A percentile compares a stretch with the other conserved stretches of the same genome.
These are phyloP conservation scores for Pegea sp. DNA, from an alignment of 23 tunicate species.

Conservation along the genomic window DNA sequence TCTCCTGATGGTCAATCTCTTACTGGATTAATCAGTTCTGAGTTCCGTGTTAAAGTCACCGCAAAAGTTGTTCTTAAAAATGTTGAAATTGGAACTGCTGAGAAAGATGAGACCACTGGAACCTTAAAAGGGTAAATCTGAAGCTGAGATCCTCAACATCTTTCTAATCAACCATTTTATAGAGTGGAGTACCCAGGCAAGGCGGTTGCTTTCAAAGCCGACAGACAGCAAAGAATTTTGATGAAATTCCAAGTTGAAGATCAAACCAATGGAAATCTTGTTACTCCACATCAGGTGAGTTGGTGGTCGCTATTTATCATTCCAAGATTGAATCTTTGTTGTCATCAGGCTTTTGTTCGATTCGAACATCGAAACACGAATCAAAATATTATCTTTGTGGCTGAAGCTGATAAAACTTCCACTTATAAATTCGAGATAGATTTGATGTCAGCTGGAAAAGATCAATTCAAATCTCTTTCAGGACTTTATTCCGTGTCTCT, in stretches of 20 bases:
- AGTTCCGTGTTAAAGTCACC: slow-evolving; percentile 66
- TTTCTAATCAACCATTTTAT: background rate
- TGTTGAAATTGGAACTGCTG: slow-evolving; percentile 36
- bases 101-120: slow-evolving; percentile 13
- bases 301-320: background rate
- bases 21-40: slow-evolving; percentile 37
- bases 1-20: slow-evolving; percentile 22
- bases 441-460: slow-evolving; percentile 33
- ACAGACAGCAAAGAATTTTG: slow-evolving; percentile 42
- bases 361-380: slow-evolving; percentile 18
- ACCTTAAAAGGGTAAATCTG: slow-evolving; percentile 9
- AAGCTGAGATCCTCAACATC: background rate
- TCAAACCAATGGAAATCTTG: slow-evolving; percentile 11
- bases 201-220: slow-evolving; percentile 32
- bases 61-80: slow-evolving; percentile 32
- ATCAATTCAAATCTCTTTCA: slow-evolving; percentile 30
- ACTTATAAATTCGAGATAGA: slow-evolving; percentile 79
- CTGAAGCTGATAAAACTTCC: slow-evolving; percentile 32
- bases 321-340: background rate
- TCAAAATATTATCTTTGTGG: slow-evolving; percentile 69
- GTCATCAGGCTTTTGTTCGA: slow-evolving; percentile 45
- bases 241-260: slow-evolving; percentile 71
- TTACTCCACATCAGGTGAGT: slow-evolving; percentile 81
- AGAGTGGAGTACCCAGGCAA: slow-evolving; percentile 11
- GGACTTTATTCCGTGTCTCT: slow-evolving; percentile 77